Conservation (phyloP, 1,140 invertebrate genomes). For the Calliopsis andreniformis region DNA sequence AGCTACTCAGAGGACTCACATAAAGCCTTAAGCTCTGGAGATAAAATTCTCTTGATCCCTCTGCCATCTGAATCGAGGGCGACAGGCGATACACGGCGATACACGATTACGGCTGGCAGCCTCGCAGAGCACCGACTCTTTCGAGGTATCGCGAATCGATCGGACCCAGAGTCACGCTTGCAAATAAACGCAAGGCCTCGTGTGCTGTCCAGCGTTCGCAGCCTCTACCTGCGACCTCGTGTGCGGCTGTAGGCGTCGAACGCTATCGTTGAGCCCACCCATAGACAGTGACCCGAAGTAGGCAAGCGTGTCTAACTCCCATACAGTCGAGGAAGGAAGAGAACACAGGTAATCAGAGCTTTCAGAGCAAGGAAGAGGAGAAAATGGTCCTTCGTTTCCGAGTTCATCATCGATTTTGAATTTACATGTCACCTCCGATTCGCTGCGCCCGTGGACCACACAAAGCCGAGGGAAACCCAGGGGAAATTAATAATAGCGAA, state of each 20-base stretch:
- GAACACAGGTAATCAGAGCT: neutral
- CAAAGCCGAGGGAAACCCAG: slow-evolving; percentile 44
- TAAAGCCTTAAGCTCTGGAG: no score
- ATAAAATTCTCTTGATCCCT: no score
- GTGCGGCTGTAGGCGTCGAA: slow-evolving; percentile 46
- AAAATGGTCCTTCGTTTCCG: neutral
- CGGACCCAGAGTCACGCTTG: slow-evolving; percentile 62
- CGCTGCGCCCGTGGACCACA: slow-evolving; percentile 30
- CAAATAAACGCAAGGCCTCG: slow-evolving; percentile 56
- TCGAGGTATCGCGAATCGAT: slow-evolving; percentile 71
- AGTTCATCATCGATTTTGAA: slow-evolving; percentile 46
- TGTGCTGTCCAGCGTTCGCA: slow-evolving; percentile 9
- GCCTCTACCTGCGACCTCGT: slow-evolving; percentile 5
- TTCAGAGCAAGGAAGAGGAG: neutral
- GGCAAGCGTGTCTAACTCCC: slow-evolving; percentile 68
- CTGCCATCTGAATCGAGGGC: no score
- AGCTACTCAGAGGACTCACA: no score
- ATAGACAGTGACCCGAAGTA: slow-evolving; percentile 59
- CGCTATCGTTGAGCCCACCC: slow-evolving; percentile 57
- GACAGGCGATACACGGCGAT: neutral
- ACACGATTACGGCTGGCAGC: slow-evolving; percentile 26
- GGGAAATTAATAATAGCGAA: slow-evolving; percentile 35
- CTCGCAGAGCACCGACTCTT: slow-evolving; percentile 41
- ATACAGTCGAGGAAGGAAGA: slow-evolving; percentile 44
- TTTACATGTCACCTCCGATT: slow-evolving; percentile 59